Conservation (phyloP, 1,140 invertebrate species). For the Homarus americanus region DNA sequence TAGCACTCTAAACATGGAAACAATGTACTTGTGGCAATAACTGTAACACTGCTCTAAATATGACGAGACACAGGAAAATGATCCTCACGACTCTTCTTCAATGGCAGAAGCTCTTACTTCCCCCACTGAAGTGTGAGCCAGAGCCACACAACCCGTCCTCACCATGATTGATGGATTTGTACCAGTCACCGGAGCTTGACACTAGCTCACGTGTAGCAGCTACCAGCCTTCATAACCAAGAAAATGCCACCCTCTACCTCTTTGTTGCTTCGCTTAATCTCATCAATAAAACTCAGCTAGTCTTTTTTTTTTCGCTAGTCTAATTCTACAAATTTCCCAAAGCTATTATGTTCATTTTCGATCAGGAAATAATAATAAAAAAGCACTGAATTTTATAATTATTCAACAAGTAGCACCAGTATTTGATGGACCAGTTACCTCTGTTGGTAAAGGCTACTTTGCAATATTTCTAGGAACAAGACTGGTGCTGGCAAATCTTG, state of each 20-base stretch:
- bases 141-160: background rate
- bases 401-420: slow-evolving; percentile 42
- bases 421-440: slow-evolving; percentile 13
- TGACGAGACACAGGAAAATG: slow-evolving; percentile 13
- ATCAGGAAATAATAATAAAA: background rate
- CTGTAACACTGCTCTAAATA: slow-evolving; percentile 2
- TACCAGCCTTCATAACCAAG: background rate
- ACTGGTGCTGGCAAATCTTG: background rate
- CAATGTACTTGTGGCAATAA: background rate
- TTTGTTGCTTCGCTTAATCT: background rate
- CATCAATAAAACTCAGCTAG: background rate
- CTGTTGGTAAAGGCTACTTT: background rate
- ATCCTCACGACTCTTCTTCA: background rate
- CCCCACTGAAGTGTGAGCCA: background rate
- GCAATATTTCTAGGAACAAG: background rate
- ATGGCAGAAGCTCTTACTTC: background rate
- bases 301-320: background rate
- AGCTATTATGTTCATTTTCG: background rate
- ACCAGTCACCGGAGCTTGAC: slow-evolving; percentile 28
- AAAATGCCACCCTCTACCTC: background rate
- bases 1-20: slow-evolving; percentile 26
- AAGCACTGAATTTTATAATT: slow-evolving; percentile 14
- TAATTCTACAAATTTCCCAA: background rate
- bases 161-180: slow-evolving; percentile 35
- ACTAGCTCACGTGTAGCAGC: background rate